Evolutionary conservation across 2,797 vertebrate genomes (phyloP).

Genomic region (Australoheros facetus): DNA sequence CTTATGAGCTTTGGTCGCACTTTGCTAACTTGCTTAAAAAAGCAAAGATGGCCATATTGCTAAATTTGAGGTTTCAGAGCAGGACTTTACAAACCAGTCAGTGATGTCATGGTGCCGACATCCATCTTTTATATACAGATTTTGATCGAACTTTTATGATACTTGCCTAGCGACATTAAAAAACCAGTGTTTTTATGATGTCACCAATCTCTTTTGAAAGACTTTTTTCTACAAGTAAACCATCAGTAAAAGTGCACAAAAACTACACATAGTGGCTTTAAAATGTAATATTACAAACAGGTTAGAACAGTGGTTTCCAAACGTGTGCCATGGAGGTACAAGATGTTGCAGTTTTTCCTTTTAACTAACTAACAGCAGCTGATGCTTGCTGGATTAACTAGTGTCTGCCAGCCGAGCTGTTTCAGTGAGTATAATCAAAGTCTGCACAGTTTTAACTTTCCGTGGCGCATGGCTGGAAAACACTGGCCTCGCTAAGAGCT

Average conservation of each 20-base stretch:
- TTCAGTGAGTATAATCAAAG: neutral
- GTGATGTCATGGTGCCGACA: too few relatives aligned
- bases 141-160: neutral
- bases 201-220: neutral
- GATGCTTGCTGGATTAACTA: neutral
- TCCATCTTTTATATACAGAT: neutral
- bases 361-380: neutral
- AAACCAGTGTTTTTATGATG: neutral
- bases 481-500: neutral
- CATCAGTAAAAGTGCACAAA: neutral
- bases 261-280: slow-evolving; percentile 27
- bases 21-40: neutral
- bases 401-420: neutral
- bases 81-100: neutral
- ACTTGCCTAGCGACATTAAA: neutral
- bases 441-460: neutral
- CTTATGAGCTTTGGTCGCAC: neutral
- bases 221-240: neutral
- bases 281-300: neutral
- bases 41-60: neutral
- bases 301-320: slow-evolving; percentile 7
- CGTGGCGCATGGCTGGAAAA: slow-evolving; percentile 10
- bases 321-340: slow-evolving; percentile 6
- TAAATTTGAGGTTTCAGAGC: neutral
- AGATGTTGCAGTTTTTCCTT: neutral